Conservation (phyloP, 2,888 invertebrate species). For the Hypomecis atomaria region DNA sequence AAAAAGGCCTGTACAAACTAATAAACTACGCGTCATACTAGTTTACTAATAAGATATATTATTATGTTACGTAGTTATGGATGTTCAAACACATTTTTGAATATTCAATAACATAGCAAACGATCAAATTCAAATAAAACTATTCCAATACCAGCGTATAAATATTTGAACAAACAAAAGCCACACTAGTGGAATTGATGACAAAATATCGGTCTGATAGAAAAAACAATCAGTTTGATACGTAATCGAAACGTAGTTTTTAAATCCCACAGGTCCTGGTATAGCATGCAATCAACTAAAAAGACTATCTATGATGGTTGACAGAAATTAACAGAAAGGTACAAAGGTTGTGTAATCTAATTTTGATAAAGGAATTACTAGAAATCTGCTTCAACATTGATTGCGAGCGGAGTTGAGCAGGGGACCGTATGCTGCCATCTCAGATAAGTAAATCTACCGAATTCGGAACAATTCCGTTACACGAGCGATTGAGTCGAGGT, state of each 20-base stretch:
- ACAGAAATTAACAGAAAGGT: not conserved
- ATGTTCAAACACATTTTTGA: not conserved
- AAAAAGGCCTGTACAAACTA: too few species aligned
- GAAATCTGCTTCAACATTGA: slow-evolving; percentile 37
- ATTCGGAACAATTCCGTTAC: slow-evolving; percentile 45
- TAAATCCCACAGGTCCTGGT: too few species aligned
- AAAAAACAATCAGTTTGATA: not conserved
- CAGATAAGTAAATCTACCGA: slow-evolving; percentile 40
- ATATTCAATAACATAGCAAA: slow-evolving; percentile 1
- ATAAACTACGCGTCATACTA: too few species aligned
- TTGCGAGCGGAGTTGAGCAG: slow-evolving; percentile 34
- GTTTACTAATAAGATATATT: too few species aligned
- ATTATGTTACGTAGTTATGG: not conserved
- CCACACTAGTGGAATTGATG: not conserved
- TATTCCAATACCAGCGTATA: slow-evolving; percentile 3
- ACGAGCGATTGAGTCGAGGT: slow-evolving; percentile 49
- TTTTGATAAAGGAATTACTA: slow-evolving; percentile 27
- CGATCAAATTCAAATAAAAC: not conserved
- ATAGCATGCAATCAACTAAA: too few species aligned
- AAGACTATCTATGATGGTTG: too few species aligned
- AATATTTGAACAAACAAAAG: slow-evolving; percentile 2
- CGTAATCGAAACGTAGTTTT: too few species aligned
- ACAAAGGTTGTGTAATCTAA: slow-evolving; percentile 14
- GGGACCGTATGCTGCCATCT: slow-evolving; percentile 31
- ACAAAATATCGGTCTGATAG: not conserved